Base-by-base conservation (phyloP, 1,140 invertebrate species). In the Hyles vespertilio region DNA sequence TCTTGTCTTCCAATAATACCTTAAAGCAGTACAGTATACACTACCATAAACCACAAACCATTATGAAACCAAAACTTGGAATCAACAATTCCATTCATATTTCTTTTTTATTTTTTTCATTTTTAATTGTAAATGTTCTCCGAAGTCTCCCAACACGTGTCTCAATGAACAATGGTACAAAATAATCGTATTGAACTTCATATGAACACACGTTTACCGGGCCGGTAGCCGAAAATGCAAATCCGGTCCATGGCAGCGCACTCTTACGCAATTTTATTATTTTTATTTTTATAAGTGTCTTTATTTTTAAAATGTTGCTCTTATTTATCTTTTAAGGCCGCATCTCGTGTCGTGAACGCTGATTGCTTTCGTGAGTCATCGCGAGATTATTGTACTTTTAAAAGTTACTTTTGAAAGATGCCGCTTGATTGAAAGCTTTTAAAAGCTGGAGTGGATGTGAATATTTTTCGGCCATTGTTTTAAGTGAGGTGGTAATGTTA, bases 341-440 rank as follows among this genome's bases (percentile, higher is more conserved):
- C 69, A 62, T 51, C 63, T 57, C 52, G 58, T 69, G 74, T 81
- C 79, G 72, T 83, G 74, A 66, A 7, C 43, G 57, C 56, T 83
- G 82, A 83, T 83, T 83, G 80, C 70, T 58, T 81, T 81, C 82
- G 79, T 85, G 82, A 80, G 74, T 70, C 54, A 58, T 53, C 51
- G 34, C 51, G 54, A 74, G 76, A 83, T 85, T 47, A 83, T 79
- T 78, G 77, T 80, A 78, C 72, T 77, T 77, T 73, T 65, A 72
- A 69, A 63, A 67, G 45, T 22, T 22, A 46, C 53, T 44, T 61
- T 58, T 60, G 36, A 62, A 62, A 32, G 32, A 40, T 48, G 67
- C 77, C 78, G 73, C 72, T 63, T 79, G 70, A 74, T 72, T 71
- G 74, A 75, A 81, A 66, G 77, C 71, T 75, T 74, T 83, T 78